Base-by-base conservation (phyloP, 2,113 vertebrate species). In the Columba janthina region DNA sequence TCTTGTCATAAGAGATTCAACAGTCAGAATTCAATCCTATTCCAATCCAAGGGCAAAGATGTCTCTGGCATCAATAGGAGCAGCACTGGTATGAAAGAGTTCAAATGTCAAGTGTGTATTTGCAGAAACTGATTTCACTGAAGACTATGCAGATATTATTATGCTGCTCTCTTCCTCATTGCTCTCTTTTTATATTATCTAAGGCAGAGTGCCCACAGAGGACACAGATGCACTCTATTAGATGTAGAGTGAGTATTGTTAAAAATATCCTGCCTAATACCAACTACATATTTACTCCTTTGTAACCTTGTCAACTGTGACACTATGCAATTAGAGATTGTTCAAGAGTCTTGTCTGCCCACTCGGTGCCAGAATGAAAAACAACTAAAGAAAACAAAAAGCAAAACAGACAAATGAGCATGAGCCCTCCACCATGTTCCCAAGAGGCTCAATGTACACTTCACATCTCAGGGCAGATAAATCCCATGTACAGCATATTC, bases 241-340 rank as follows among this genome's bases (percentile, higher is more conserved):
- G 80, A 93, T 85, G 93, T 89, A 89, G 94, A 95, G 76, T 58
- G n/a, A 83, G 79, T 89, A 96, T 89, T 71, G 84, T 96, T 91
- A 89, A 96, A 96, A 96, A 94, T 89, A 97, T 70, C 93, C 73
- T 82, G 64, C 96, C 73, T 80, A 77, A 94, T 91, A 96, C 90
- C 90, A 96, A 60, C 90, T 92, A 96, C 73, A 89, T 96, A 94
- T 97, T 97, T 97, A 97, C 62, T 96, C 83, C 86, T 97, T 97
- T 97, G 94, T 94, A 97, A 96, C 95, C 91, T 94, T 90, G 95
- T 96, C 96, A 96, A 69, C 91, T 86, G 75, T 95, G 96, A 94
- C 95, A 96, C 81, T 85, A 66, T 96, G 69, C 88, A 97, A 97
- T 97, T 97, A 95, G 66, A 95, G 96, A 96, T 93, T 95, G 93